Evolutionary conservation across 2,888 invertebrate species (phyloP).

Genomic region (Trisateles emortualis): DNA sequence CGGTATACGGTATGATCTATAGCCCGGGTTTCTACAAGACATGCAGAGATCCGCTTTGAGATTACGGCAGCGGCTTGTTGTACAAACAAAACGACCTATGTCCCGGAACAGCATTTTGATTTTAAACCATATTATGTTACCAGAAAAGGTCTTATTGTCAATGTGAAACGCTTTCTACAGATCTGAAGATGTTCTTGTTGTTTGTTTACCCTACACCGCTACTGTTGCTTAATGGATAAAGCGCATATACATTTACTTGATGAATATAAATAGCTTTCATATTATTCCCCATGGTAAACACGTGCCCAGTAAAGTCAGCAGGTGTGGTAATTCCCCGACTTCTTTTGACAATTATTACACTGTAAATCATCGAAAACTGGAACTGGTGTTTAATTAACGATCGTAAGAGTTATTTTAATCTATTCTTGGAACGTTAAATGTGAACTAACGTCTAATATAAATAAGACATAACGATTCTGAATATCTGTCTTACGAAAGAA

Average conservation of each 20-base stretch:
- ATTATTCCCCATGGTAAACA: constrained; percentile 63
- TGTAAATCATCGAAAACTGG: constrained; percentile 54
- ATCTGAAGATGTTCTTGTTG: constrained; percentile 49
- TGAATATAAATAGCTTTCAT: constrained; percentile 69
- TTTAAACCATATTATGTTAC: constrained; percentile 48
- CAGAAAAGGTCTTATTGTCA: constrained; percentile 26
- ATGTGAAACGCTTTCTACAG: constrained; percentile 31
- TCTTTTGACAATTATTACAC: constrained; percentile 56
- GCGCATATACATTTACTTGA: constrained; percentile 58
- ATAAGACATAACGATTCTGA: constrained; percentile 36
- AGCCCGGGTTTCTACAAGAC: constrained; percentile 38
- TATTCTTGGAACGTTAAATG: constrained; percentile 46
- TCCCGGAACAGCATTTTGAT: constrained; percentile 39
- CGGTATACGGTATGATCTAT: constrained; percentile 66
- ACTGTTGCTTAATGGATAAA: constrained; percentile 74
- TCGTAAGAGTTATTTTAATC: constrained; percentile 50
- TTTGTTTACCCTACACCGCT: constrained; percentile 65
- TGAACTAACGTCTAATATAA: constrained; percentile 33
- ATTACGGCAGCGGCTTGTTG: constrained; percentile 53
- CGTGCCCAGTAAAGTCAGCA: constrained; percentile 57
- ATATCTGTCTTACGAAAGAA: constrained; percentile 38
- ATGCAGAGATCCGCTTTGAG: constrained; percentile 62
- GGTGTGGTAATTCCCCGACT: constrained; percentile 60
- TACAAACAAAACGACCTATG: constrained; percentile 25
- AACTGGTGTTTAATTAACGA: constrained; percentile 50